Conservation (phyloP, 2,113 vertebrate genomes). For the Tetraodon nigroviridis region DNA sequence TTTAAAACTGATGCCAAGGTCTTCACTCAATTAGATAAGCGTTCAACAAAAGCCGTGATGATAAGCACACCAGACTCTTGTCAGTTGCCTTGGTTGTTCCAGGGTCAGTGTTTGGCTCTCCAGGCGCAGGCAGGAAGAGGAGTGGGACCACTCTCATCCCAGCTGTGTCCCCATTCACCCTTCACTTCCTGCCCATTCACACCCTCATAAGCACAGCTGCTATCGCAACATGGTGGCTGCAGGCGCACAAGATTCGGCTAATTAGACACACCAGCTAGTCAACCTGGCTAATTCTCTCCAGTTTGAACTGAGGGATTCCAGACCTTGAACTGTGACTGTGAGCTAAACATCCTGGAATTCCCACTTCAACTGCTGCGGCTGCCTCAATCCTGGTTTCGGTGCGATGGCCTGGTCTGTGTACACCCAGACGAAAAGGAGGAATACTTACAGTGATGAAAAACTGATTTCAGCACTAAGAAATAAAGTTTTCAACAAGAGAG, state of each 20-base stretch:
- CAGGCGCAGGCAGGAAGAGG: background rate
- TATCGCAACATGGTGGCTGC: slow-evolving; percentile 23
- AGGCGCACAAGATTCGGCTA: slow-evolving; percentile 36
- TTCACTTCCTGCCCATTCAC: slow-evolving; percentile 57
- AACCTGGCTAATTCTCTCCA: slow-evolving; percentile 1
- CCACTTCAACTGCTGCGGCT: slow-evolving; percentile 10
- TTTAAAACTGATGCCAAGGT: too few relatives aligned
- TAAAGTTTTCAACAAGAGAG: too few relatives aligned
- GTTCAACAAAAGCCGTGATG: background rate
- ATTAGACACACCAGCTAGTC: slow-evolving; percentile 32
- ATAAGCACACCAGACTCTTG: slow-evolving; percentile 3
- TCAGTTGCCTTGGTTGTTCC: slow-evolving; percentile 29
- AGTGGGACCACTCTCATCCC: slow-evolving; percentile 36
- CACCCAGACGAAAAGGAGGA: background rate
- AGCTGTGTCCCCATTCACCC: slow-evolving; percentile 60
- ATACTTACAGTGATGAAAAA: slow-evolving; percentile 29
- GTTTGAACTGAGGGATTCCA: slow-evolving; percentile 31
- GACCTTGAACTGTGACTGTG: slow-evolving; percentile 39
- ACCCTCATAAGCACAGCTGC: slow-evolving; percentile 49
- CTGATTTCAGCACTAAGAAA: slow-evolving; percentile 20
- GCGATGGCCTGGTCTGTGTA: slow-evolving; percentile 16
- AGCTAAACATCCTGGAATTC: slow-evolving; percentile 58
- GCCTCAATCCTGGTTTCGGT: slow-evolving; percentile 49
- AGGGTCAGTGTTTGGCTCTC: background rate
- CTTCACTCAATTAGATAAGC: too few relatives aligned